Conservation (phyloP, 1,140 invertebrate genomes). For the Atta colombica region DNA sequence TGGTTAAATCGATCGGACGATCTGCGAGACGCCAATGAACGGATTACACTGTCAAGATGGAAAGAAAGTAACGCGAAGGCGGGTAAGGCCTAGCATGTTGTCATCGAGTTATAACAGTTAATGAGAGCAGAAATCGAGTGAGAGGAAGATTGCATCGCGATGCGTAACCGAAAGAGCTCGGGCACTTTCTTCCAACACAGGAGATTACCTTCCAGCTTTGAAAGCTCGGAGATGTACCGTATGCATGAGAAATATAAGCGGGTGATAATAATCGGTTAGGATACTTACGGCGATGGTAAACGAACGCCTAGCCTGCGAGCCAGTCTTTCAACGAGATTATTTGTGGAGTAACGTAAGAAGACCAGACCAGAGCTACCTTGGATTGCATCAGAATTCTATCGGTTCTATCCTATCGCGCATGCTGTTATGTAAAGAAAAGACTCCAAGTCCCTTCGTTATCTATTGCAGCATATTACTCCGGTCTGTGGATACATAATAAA, state of each 20-base stretch:
- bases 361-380: slow-evolving; percentile 60
- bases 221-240: slow-evolving; percentile 66
- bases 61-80: slow-evolving; percentile 14
- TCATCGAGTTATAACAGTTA: slow-evolving; percentile 68
- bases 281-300: slow-evolving; percentile 67
- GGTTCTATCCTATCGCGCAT: slow-evolving; percentile 53
- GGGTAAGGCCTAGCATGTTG: slow-evolving; percentile 45
- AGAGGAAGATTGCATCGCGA: slow-evolving; percentile 76
- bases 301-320: slow-evolving; percentile 49
- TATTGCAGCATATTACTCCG: neutral
- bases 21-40: neutral
- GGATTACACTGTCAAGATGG: neutral
- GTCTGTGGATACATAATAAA: slow-evolving; percentile 43
- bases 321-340: slow-evolving; percentile 69
- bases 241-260: slow-evolving; percentile 68
- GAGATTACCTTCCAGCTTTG: slow-evolving; percentile 79
- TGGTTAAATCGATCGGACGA: slow-evolving; percentile 75
- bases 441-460: slow-evolving; percentile 46
- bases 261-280: slow-evolving; percentile 72
- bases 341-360: slow-evolving; percentile 71
- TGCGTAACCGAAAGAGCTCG: slow-evolving; percentile 75
- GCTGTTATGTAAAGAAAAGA: slow-evolving; percentile 50
- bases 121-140: slow-evolving; percentile 62
- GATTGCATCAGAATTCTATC: slow-evolving; percentile 65
- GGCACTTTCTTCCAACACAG: slow-evolving; percentile 67